A percentile compares a stretch with the other conserved stretches of the same genome.
These are phyloP conservation scores for Microctonus hyperodae DNA, from an alignment of 2,888 invertebrate species.

Conservation along the genomic window DNA sequence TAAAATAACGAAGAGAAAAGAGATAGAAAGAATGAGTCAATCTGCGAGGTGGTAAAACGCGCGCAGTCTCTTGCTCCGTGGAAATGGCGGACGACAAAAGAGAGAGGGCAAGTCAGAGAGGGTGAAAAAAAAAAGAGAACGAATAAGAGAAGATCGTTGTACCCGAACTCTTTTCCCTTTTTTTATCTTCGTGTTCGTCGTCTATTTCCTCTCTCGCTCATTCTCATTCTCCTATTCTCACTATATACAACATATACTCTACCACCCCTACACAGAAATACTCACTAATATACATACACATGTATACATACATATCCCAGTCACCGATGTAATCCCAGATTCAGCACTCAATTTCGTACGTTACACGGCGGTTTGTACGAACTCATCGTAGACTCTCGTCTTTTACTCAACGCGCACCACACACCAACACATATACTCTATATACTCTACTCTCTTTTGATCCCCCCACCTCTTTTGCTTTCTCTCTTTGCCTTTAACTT, in stretches of 20 bases:
- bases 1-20: constrained; percentile 7
- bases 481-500: constrained; percentile 17
- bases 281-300: background rate
- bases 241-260: constrained; percentile 25
- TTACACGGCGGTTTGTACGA: constrained; percentile 57
- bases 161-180: constrained; percentile 22
- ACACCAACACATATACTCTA: constrained; percentile 11
- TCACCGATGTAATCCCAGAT: constrained; percentile 60
- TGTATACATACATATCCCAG: background rate
- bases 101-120: background rate
- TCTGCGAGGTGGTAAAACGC: constrained; percentile 36
- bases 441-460: constrained; percentile 23
- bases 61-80: constrained; percentile 24
- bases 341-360: constrained; percentile 63
- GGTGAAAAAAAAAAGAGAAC: constrained; percentile 1
- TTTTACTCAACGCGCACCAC: constrained; percentile 37
- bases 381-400: constrained; percentile 38
- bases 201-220: constrained; percentile 35
- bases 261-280: background rate
- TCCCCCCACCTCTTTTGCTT: too few species aligned
- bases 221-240: constrained; percentile 18
- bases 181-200: background rate
- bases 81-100: constrained; percentile 31
- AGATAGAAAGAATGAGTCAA: constrained; percentile 28
- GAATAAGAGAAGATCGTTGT: constrained; percentile 6